Evolutionary conservation across 2,113 vertebrate genomes (phyloP), one percentile per base, ranked within the genome.

Genomic region (Rostratula benghalensis): DNA sequence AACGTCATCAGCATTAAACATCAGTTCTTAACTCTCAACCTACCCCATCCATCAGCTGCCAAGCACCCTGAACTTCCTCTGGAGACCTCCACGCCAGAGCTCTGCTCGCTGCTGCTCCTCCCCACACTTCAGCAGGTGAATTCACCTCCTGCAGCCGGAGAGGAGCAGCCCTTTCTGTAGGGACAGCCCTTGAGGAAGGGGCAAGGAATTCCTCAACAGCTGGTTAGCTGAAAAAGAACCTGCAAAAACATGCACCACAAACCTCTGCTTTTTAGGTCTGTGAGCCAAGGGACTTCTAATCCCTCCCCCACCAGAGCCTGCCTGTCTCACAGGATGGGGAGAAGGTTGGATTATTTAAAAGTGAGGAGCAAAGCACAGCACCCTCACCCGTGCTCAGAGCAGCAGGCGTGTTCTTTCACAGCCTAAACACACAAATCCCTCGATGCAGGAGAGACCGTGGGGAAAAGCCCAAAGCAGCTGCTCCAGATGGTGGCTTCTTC

Each of bases 1-100:
- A 93, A 91, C 45, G 1, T 94, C 95, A 92, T 89, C 83, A 94
- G 69, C 89, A 94, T 93, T 96, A 94, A 96, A 89, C 91, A 96
- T 92, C 92, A 94, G 65, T 96, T 93, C 94, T 80, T 91, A 88
- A 90, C 82, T 83, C 90, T 89, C 80, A 87, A 4, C 85, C 80
- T 79, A 78, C 76, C 83, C 69, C 53, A 95, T 96, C 83, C 92
- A 93, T 92, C 96, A 95, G 61, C 90, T 76, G 73, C 71, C 83
- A 75, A 91, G 70, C 88, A 89, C 76, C 90, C 69, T 60, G 65
- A 73, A 54, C 57, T 78, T 89, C 53, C 83, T 89, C 69, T 53
- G 7, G 89, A 93, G 92, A 74, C 39, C 57, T n/a, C 30, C 54
- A 56, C 37, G 39, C 39, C 61, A 69, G 64, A 53, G 67, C 61